Percentiles rank a stretch among this genome's conserved stretches.
Evolutionary conservation across 1,140 invertebrate species (phyloP).

Genomic region (Hormaphis cornu): DNA sequence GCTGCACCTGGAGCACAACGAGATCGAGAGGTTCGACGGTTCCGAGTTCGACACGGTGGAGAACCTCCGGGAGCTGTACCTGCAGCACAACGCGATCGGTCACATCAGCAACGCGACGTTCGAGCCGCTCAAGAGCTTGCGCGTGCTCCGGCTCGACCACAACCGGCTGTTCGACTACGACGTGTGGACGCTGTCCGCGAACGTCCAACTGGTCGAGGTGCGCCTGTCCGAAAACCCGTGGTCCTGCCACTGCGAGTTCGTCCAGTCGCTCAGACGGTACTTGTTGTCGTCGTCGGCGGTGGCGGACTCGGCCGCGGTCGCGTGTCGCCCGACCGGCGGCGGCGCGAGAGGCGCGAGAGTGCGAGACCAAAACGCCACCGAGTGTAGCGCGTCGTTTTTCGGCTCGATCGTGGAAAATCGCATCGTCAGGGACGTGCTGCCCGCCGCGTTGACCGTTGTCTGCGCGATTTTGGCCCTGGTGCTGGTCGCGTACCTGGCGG

Average conservation of each 20-base stretch:
- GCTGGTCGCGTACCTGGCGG: conserved; percentile 59
- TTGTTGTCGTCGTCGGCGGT: conserved; percentile 55
- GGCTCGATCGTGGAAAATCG: conserved; percentile 55
- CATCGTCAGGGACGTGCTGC: conserved; percentile 69
- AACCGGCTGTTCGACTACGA: conserved; percentile 73
- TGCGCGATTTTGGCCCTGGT: conserved; percentile 62
- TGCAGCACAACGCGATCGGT: conserved; percentile 76
- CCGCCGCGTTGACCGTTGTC: conserved; percentile 62
- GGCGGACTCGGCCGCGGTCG: conserved; percentile 40
- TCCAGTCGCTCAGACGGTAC: conserved; percentile 67
- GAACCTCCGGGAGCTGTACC: conserved; percentile 69
- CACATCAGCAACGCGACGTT: conserved; percentile 79
- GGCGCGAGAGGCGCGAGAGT: not conserved
- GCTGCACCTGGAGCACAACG: conserved; percentile 77
- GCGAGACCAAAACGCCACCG: conserved; percentile 57
- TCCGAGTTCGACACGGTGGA: conserved; percentile 75
- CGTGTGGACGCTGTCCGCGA: conserved; percentile 60
- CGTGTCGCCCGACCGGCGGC: conserved; percentile 39
- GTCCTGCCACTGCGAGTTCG: conserved; percentile 79
- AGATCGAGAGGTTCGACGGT: conserved; percentile 65
- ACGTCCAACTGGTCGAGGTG: conserved; percentile 68
- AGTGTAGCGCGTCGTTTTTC: conserved; percentile 48
- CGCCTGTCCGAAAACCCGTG: conserved; percentile 75
- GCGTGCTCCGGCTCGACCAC: conserved; percentile 73
- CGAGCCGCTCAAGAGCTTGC: conserved; percentile 63